These are phyloP conservation scores for Eupeodes corollae DNA, from an alignment of 1,140 invertebrate species.

Conservation along the genomic window DNA sequence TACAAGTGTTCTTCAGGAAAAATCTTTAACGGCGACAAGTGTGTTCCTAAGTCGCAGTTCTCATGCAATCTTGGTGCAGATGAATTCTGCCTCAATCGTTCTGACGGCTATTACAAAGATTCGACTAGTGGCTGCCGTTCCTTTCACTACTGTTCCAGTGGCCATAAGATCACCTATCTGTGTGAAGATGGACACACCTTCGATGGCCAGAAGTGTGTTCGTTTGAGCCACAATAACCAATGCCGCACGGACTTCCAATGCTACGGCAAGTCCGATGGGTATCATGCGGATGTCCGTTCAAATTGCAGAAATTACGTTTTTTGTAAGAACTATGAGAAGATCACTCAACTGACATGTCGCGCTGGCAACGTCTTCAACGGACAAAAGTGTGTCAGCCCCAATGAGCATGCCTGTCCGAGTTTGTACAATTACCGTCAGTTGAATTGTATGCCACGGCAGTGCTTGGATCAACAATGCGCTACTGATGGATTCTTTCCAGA, in stretches of 20 bases:
- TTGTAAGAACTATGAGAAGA: slow-evolving; percentile 42
- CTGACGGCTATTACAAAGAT: slow-evolving; percentile 47
- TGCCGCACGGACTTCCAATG: slow-evolving; percentile 39
- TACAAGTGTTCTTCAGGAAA: slow-evolving; percentile 37
- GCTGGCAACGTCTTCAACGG: slow-evolving; percentile 45
- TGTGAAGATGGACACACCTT: slow-evolving; percentile 41
- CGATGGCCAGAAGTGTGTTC: slow-evolving; percentile 44
- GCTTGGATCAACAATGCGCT: slow-evolving; percentile 20
- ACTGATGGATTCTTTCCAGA: slow-evolving; percentile 44
- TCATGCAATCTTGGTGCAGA: slow-evolving; percentile 40
- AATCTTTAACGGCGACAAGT: slow-evolving; percentile 42
- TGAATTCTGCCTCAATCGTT: slow-evolving; percentile 37
- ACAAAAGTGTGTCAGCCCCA: slow-evolving; percentile 37
- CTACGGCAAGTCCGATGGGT: slow-evolving; percentile 41
- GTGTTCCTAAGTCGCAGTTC: slow-evolving; percentile 31
- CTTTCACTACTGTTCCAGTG: slow-evolving; percentile 45
- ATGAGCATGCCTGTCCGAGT: slow-evolving; percentile 34
- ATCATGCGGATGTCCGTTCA: slow-evolving; percentile 41
- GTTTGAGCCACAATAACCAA: neutral
- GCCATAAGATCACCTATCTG: slow-evolving; percentile 43
- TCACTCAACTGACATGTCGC: slow-evolving; percentile 43
- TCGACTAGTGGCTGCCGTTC: slow-evolving; percentile 43
- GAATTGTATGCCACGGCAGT: slow-evolving; percentile 12
- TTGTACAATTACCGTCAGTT: slow-evolving; percentile 21
- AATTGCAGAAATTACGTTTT: slow-evolving; percentile 46